Percentiles rank a stretch among this genome's conserved stretches.
Evolutionary conservation across 2,113 vertebrate genomes (phyloP).

Genomic region (Sakesphorus luctuosus): DNA sequence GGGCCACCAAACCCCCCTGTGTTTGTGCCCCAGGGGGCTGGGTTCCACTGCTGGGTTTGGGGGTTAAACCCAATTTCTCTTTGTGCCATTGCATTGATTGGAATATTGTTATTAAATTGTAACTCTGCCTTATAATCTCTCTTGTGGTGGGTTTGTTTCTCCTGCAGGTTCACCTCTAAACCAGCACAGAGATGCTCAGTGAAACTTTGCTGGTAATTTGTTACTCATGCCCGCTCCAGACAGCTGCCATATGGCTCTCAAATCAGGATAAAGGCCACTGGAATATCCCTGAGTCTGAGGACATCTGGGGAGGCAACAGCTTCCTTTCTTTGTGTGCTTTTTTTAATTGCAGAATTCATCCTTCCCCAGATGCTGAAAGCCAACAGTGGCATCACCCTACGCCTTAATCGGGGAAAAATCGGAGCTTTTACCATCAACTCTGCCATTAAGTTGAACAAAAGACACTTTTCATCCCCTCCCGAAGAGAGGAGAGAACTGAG

Average conservation of each 20-base stretch:
- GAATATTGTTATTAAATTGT: too few species aligned
- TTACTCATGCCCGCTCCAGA: background rate
- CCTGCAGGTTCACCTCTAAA: too few species aligned
- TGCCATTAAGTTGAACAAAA: conserved; percentile 59
- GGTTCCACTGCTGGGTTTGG: too few species aligned
- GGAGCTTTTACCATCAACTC: conserved; percentile 32
- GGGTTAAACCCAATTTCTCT: too few species aligned
- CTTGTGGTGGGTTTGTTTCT: too few species aligned
- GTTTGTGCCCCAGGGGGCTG: too few species aligned
- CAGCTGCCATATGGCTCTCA: background rate
- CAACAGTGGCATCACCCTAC: background rate
- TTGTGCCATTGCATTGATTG: too few species aligned
- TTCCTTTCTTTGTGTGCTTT: background rate
- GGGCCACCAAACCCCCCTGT: too few species aligned
- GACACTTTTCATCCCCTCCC: conserved; percentile 54
- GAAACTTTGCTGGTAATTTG: background rate
- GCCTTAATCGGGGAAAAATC: conserved; percentile 20
- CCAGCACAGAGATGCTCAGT: background rate
- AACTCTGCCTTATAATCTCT: too few species aligned
- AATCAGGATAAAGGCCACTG: fast-evolving
- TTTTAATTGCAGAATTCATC: background rate
- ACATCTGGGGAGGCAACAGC: background rate
- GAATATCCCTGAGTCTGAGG: background rate
- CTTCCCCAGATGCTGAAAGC: background rate
- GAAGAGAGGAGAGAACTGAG: background rate